These are phyloP conservation scores for Desoria tigrina DNA, from an alignment of 2,888 invertebrate species.

Conservation along the genomic window DNA sequence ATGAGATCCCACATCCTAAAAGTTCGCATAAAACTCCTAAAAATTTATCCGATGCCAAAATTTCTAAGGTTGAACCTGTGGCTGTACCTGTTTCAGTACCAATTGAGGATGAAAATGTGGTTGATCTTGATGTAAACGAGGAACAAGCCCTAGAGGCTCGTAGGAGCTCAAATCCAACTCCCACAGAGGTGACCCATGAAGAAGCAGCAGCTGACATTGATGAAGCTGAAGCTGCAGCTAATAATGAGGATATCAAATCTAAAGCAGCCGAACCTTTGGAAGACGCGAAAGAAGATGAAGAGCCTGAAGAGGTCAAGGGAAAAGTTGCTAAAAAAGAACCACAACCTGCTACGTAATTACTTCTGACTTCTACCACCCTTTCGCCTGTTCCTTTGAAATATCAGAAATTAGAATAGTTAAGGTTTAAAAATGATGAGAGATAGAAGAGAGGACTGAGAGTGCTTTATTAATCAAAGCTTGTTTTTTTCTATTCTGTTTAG, in stretches of 20 bases:
- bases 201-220: neutral
- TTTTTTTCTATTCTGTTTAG: no score
- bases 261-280: neutral
- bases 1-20: slow-evolving; percentile 3
- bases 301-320: neutral
- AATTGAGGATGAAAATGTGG: neutral
- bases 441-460: no score
- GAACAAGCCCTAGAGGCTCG: neutral
- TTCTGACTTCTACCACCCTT: no score
- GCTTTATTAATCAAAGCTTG: no score
- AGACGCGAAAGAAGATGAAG: neutral
- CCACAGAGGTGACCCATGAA: neutral
- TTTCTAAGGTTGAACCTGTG: neutral
- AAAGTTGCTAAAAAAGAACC: neutral
- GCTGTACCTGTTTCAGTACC: neutral
- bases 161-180: neutral
- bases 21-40: neutral
- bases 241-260: neutral
- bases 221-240: neutral
- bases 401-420: no score
- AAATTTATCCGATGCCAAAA: neutral
- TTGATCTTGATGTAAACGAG: neutral
- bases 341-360: no score
- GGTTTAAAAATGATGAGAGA: no score
- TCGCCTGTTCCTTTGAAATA: no score